These are phyloP conservation scores for Mythimna loreyi DNA, from an alignment of 2,888 invertebrate genomes.

Conservation along the genomic window DNA sequence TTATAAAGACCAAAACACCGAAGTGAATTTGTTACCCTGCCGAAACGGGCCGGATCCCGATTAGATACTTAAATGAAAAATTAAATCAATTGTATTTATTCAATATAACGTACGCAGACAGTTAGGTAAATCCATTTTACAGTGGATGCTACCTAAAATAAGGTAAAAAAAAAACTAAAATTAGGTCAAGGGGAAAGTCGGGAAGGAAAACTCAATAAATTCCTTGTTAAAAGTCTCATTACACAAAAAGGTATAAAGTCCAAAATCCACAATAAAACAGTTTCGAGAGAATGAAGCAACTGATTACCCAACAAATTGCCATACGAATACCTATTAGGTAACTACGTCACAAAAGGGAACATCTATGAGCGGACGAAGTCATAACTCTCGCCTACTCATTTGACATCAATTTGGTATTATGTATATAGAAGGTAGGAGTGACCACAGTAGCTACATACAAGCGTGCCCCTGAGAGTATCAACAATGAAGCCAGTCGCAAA, in stretches of 20 bases:
- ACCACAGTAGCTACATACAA: constrained; percentile 19
- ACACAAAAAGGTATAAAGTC: too few species aligned
- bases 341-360: constrained; percentile 14
- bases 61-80: not conserved
- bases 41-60: too few species aligned
- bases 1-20: not conserved
- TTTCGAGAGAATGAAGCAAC: not conserved
- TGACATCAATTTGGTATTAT: constrained; percentile 49
- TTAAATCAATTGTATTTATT: too few species aligned
- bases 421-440: constrained; percentile 3
- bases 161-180: too few species aligned
- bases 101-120: too few species aligned
- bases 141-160: not conserved
- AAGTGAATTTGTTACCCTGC: not conserved
- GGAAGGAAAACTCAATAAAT: constrained; percentile 2
- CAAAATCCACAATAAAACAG: not conserved
- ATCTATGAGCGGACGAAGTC: not conserved
- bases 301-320: constrained; percentile 23
- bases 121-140: not conserved
- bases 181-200: too few species aligned
- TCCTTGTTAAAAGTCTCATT: too few species aligned
- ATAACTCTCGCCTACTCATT: constrained; percentile 27
- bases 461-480: constrained; percentile 31
- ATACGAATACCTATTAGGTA: too few species aligned
- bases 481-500: constrained; percentile 47